Conservation (phyloP, 2,113 vertebrate genomes). For the Pongo abelii region DNA sequence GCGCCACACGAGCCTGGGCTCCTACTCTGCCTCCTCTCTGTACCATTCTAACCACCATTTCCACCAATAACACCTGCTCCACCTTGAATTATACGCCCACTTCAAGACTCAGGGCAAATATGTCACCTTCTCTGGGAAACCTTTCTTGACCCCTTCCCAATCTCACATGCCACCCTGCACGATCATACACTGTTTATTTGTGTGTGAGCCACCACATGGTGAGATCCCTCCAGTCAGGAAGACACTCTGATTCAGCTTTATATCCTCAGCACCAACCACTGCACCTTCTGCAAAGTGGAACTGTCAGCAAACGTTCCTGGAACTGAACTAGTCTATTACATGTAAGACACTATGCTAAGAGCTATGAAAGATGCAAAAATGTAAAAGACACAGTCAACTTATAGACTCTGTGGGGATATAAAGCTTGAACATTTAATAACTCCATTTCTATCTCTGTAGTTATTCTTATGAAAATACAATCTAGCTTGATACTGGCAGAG, state of each 20-base stretch:
- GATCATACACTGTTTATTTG: no score
- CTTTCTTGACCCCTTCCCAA: background rate
- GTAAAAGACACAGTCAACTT: background rate
- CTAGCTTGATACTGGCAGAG: background rate
- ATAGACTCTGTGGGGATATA: background rate
- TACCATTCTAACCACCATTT: background rate
- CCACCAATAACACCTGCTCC: background rate
- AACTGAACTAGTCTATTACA: no score
- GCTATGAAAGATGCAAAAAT: background rate
- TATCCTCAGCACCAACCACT: no score
- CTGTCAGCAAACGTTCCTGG: background rate
- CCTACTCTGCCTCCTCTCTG: background rate
- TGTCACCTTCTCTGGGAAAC: background rate
- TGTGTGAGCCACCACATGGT: background rate
- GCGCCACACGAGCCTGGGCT: background rate
- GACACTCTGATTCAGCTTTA: background rate
- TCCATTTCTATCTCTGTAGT: background rate
- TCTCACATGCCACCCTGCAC: background rate
- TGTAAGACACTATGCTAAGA: no score
- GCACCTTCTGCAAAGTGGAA: background rate
- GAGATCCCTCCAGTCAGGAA: background rate
- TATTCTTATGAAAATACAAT: background rate
- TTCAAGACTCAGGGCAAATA: background rate
- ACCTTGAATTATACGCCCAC: rapidly evolving
- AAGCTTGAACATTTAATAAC: background rate